These are phyloP conservation scores for Equus quagga DNA, from an alignment of 2,113 vertebrate species.

Conservation along the genomic window DNA sequence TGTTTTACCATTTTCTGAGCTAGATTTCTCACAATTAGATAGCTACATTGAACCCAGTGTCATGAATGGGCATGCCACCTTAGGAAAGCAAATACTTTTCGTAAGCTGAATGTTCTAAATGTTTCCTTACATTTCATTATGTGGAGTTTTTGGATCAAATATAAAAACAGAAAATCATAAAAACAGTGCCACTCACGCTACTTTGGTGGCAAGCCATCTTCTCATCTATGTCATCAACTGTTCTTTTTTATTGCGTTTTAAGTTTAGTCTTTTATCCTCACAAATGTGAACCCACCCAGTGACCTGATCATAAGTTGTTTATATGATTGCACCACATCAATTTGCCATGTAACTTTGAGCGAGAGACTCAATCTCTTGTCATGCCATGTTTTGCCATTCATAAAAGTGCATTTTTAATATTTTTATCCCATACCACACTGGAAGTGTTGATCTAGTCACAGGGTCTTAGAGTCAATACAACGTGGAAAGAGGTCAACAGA, in stretches of 20 bases:
- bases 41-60: background rate
- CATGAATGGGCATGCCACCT: background rate
- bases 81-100: background rate
- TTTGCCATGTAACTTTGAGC: background rate
- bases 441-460: background rate
- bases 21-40: background rate
- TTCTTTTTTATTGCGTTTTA: background rate
- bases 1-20: conserved; percentile 4
- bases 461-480: background rate
- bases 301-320: background rate
- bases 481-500: background rate
- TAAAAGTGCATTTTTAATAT: background rate
- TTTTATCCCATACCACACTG: background rate
- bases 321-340: background rate
- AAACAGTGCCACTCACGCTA: background rate
- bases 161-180: background rate
- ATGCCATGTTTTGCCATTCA: background rate
- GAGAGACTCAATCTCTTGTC: background rate
- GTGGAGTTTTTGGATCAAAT: background rate
- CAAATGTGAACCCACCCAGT: background rate
- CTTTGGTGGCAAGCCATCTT: background rate
- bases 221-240: background rate
- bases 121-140: background rate
- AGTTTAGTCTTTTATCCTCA: background rate
- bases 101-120: background rate